Conservation (phyloP, 2,888 invertebrate species). For the Rhabditoides inermis region DNA sequence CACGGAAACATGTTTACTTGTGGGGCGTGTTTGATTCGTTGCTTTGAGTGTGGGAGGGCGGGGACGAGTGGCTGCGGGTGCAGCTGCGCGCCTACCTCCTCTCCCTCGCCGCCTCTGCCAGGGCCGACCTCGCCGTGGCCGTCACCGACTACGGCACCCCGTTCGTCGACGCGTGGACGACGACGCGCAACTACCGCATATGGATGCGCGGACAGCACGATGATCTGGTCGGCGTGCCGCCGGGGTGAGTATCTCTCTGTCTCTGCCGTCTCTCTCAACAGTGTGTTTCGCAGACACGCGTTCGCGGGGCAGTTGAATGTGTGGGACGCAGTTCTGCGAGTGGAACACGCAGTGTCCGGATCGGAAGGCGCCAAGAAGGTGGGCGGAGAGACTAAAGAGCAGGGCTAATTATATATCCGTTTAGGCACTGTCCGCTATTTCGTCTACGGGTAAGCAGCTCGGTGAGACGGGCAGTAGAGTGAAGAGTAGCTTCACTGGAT, state of each 20-base stretch:
- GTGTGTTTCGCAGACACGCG: slow-evolving; percentile 64
- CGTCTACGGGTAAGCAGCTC: slow-evolving; percentile 39
- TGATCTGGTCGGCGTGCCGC: slow-evolving; percentile 20
- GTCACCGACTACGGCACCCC: slow-evolving; percentile 67
- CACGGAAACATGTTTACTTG: background rate
- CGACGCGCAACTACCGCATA: slow-evolving; percentile 77
- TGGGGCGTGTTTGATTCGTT: too few species aligned
- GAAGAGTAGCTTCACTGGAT: slow-evolving; percentile 33
- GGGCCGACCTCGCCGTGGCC: slow-evolving; percentile 18
- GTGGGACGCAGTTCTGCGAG: slow-evolving; percentile 70
- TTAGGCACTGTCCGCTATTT: slow-evolving; percentile 24
- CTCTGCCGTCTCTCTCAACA: background rate
- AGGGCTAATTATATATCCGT: background rate
- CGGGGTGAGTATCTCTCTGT: slow-evolving; percentile 15
- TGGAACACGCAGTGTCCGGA: slow-evolving; percentile 37
- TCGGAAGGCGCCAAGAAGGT: slow-evolving; percentile 39
- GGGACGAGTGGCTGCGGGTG: slow-evolving; percentile 89
- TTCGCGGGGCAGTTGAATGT: slow-evolving; percentile 88
- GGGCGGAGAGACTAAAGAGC: slow-evolving; percentile 1
- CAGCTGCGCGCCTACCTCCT: slow-evolving; percentile 65
- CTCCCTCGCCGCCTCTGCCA: slow-evolving; percentile 52
- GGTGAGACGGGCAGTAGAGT: slow-evolving; percentile 32
- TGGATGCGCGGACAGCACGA: slow-evolving; percentile 61
- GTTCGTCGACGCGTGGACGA: slow-evolving; percentile 76
- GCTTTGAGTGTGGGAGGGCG: slow-evolving; percentile 71